Evolutionary conservation across 2,888 invertebrate species (phyloP), one percentile per base, ranked within the genome.

Genomic region (Eristalis pertinax): DNA sequence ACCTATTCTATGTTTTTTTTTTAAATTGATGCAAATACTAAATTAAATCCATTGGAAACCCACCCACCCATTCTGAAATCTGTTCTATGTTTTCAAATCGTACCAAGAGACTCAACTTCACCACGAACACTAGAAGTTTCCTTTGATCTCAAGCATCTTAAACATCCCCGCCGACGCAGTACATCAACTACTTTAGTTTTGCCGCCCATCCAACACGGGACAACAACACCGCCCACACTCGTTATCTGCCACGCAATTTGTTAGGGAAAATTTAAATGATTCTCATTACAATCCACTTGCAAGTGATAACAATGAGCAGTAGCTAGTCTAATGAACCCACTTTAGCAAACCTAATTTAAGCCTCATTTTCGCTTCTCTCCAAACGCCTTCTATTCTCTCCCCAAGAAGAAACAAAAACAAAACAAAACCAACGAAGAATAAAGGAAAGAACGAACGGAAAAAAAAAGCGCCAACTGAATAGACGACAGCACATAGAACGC

Each of bases 301-400:
- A 60, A 60, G 75, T 79, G 83, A 87, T 87, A 87, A 87, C 84
- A 87, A 84, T 80, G 69, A 76, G 79, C 75, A 78, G 73, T 82
- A 77, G 24, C 73, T 67, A 68, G 75, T 83, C 79, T 83, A 84
- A 83, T 87, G 79, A 76, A 70, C 77, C 60, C 83, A 69, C 84
- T 87, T 87, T 75, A 68, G 72, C 72, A 76, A 87, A 87, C 83
- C 87, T 87, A 87, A 87, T 87, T 87, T 76, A 76, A 87, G 79
- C 79, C 84, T 83, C 75, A 84, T 84, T 84, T 83, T 75, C 70
- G 38, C 50, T 13, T 19, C 58, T 24, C 56, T 24, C 22, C n/a
- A n/a, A n/a, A n/a, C n/a, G n/a, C 15, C 1, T 32, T 26, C 26
- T 4, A 26, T 8, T 4, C 8, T 32, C 8, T 8, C 32, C 32